A percentile compares a stretch with the other conserved stretches of the same genome.
Evolutionary conservation across 2,113 vertebrate species (phyloP).

Genomic region (Electrona antarctica): DNA sequence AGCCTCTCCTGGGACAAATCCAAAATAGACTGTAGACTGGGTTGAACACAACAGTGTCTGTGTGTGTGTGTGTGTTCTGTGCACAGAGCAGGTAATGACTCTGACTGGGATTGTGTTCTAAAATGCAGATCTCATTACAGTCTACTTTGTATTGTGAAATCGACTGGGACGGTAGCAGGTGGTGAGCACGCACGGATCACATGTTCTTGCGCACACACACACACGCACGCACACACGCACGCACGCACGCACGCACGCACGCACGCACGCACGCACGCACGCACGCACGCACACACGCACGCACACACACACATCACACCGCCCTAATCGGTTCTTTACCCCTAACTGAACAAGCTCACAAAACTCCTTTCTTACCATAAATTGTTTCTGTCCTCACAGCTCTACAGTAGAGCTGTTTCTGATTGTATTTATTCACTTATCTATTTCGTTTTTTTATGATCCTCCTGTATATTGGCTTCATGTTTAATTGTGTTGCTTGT

Average conservation of each 20-base stretch:
- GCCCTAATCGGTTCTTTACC: no score
- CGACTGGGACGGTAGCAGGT: conserved; percentile 46
- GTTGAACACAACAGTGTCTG: neutral
- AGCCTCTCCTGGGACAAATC: conserved; percentile 10
- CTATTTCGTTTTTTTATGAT: no score
- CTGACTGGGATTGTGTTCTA: conserved; percentile 15
- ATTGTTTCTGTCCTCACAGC: no score
- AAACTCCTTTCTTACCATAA: no score
- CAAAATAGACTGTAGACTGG: conserved; percentile 11
- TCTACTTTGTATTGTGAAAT: conserved; percentile 51
- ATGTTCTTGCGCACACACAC: no score
- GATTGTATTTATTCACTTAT: no score
- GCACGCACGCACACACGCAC: conserved; percentile 4
- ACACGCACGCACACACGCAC: conserved; percentile 1
- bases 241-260: neutral
- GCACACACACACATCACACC: conserved; percentile 4
- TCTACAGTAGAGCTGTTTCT: no score
- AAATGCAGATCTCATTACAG: conserved; percentile 50
- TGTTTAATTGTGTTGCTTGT: no score
- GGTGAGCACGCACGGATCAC: conserved; percentile 2
- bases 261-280: conserved; percentile 3
- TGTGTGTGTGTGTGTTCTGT: conserved; percentile 12
- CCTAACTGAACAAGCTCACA: neutral
- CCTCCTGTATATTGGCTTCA: no score
- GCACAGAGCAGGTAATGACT: conserved; percentile 27